Percentiles rank a stretch among this genome's conserved stretches.
phyloP scores from a whole-genome alignment of 2,888 invertebrate genomes.

The Litoditis marina region DNA sequence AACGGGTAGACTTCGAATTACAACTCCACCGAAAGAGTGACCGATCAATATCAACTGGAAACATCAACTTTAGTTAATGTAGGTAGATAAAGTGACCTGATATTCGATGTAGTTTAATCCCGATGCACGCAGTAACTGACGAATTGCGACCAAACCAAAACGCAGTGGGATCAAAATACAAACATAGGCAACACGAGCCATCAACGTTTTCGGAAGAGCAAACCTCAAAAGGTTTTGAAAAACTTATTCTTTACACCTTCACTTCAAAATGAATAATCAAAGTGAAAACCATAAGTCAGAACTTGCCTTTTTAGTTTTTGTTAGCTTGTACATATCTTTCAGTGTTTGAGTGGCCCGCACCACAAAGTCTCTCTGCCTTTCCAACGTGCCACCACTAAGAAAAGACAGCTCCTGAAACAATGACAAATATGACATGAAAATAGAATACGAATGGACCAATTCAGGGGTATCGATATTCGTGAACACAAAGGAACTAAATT shows the following conservation, averaged over 20 bases:
- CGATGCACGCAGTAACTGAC: too few relatives aligned
- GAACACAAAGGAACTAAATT: too few relatives aligned
- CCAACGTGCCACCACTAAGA: constrained; percentile 78
- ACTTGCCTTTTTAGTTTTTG: constrained; percentile 13
- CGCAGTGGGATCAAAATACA: too few relatives aligned
- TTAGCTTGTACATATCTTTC: constrained; percentile 18
- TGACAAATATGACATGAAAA: too few relatives aligned
- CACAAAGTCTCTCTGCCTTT: constrained; percentile 76
- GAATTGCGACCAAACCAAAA: too few relatives aligned
- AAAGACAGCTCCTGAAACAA: constrained; percentile 74
- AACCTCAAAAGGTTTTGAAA: too few relatives aligned
- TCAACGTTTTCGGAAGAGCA: too few relatives aligned
- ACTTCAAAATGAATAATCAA: too few relatives aligned
- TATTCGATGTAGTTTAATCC: background rate
- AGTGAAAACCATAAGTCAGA: too few relatives aligned
- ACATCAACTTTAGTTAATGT: background rate
- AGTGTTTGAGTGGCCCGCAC: constrained; percentile 74
- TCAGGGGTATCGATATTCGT: too few relatives aligned
- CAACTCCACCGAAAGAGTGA: constrained; percentile 43
- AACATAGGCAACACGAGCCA: background rate
- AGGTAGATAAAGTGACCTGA: background rate
- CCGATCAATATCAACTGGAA: constrained; percentile 35
- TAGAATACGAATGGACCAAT: too few relatives aligned
- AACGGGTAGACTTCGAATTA: constrained; percentile 16
- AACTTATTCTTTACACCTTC: background rate